Base-by-base conservation (phyloP, 2,797 vertebrate genomes). In the Mormyrops attenuatus region DNA sequence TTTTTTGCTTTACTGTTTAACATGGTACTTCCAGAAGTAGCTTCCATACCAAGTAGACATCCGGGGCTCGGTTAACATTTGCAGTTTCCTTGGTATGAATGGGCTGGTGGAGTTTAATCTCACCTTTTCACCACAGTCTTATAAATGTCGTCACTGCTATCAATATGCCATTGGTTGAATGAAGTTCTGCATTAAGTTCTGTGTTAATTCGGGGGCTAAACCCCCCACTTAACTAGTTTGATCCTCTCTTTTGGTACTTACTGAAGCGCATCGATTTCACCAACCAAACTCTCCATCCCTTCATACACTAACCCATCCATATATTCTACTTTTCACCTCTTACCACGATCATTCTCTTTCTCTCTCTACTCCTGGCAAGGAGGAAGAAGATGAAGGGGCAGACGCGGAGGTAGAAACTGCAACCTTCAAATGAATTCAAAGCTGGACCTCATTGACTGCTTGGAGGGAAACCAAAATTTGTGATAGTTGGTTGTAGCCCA, bases 351-450 rank as follows among this genome's bases (percentile, higher is more conserved):
- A 66, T 80, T 38, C 50, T 87, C 44, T 87, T 22, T 91, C 89
- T 92, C 2, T 92, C 88, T 91, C 44, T 91, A 30, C 91, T 89
- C 89, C 87, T 86, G 85, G 41, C 90, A 92, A 94, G 91, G 92
- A 92, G 53, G 93, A 94, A 91, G 93, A 94, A 52, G 93, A 94
- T 49, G 92, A 93, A 4, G 60, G 92, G 88, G 93, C 93, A 90
- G 92, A 94, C 89, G 93, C 92, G 91, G 92, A 94, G 93, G 93
- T 94, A 92, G 85, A 90, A 85, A 88, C 8, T 85, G 50, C n/a
- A 73, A 50, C 1, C 3, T 7, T n/a, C 34, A 3, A 85, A 89
- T 89, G 22, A 49, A 50, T 82, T 30, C 34, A 41, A 88, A 90
- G 57, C 90, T 60, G 15, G n/a, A 41, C 30, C 22, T 87, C 38